These are phyloP conservation scores for Hemithea aestivaria DNA, from an alignment of 2,888 invertebrate species.

Conservation along the genomic window DNA sequence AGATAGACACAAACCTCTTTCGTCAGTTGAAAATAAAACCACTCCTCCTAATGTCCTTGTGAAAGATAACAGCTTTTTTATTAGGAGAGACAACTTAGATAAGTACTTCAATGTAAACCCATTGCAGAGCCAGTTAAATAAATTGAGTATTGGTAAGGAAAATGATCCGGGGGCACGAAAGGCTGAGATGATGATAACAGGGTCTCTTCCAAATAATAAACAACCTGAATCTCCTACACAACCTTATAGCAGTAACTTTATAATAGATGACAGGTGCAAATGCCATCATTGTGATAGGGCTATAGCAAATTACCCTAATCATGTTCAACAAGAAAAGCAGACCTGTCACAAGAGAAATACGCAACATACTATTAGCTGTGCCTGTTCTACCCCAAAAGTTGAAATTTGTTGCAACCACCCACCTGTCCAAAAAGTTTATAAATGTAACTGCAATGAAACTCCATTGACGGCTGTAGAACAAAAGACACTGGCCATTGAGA, in stretches of 20 bases:
- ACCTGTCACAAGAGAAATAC: neutral
- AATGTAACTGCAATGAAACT: slow-evolving; percentile 29
- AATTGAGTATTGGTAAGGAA: slow-evolving; percentile 50
- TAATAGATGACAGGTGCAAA: slow-evolving; percentile 34
- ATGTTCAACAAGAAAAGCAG: slow-evolving; percentile 16
- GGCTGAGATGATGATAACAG: slow-evolving; percentile 39
- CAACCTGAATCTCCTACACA: slow-evolving; percentile 6
- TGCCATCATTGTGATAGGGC: slow-evolving; percentile 52
- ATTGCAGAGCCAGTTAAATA: slow-evolving; percentile 40
- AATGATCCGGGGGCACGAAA: slow-evolving; percentile 47
- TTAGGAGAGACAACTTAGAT: slow-evolving; percentile 49
- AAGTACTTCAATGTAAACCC: slow-evolving; percentile 35
- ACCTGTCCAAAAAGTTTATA: slow-evolving; percentile 13
- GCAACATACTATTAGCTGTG: slow-evolving; percentile 19
- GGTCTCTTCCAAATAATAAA: slow-evolving; percentile 12
- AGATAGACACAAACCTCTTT: slow-evolving; percentile 19
- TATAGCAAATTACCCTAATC: slow-evolving; percentile 19
- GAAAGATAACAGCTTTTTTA: slow-evolving; percentile 57
- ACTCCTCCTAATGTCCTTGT: slow-evolving; percentile 41
- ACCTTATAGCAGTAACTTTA: slow-evolving; percentile 4
- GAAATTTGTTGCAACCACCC: slow-evolving; percentile 29
- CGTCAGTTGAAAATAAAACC: slow-evolving; percentile 37
- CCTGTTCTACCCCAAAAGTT: slow-evolving; percentile 20
- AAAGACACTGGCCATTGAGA: slow-evolving; percentile 60
- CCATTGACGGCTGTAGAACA: slow-evolving; percentile 50